Percentiles rank a stretch among this genome's conserved stretches.
Conservation (phyloP, 1,140 invertebrate genomes). For the Tribolium castaneum region DNA sequence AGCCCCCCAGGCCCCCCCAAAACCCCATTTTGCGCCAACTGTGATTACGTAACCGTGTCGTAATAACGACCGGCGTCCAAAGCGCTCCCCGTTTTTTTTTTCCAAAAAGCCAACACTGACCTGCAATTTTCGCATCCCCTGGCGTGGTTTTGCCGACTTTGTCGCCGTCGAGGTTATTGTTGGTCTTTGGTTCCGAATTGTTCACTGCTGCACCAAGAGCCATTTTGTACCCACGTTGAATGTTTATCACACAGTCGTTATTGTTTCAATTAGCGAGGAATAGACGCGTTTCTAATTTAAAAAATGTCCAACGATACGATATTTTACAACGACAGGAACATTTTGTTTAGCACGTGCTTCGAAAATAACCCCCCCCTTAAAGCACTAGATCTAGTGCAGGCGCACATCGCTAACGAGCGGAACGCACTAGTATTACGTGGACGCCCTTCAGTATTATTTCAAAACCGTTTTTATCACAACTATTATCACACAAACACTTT, state of each 20-base stretch:
- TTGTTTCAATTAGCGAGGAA: not conserved
- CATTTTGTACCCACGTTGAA: conserved; percentile 38
- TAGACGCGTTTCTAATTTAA: conserved; percentile 9
- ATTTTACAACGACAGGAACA: conserved; percentile 39
- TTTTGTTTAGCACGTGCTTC: conserved; percentile 50
- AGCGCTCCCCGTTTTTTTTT: not conserved
- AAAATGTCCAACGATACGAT: conserved; percentile 17
- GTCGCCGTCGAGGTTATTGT: conserved; percentile 43
- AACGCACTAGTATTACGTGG: not conserved
- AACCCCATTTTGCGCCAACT: not conserved
- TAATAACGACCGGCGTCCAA: not conserved
- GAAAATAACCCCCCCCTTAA: conserved; percentile 48
- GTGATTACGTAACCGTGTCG: conserved; percentile 37
- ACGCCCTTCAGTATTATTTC: not conserved
- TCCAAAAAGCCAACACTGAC: conserved; percentile 33
- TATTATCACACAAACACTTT: not conserved
- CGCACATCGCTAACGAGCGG: not conserved
- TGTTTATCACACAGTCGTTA: conserved; percentile 10
- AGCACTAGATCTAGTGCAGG: conserved; percentile 3
- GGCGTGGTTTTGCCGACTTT: conserved; percentile 36
- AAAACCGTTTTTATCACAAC: not conserved
- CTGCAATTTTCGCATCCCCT: conserved; percentile 23
- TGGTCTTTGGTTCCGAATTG: conserved; percentile 37
- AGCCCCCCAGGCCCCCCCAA: not conserved
- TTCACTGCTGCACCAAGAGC: conserved; percentile 49